Conservation (phyloP, 1,140 invertebrate species). For the Megalonaias nervosa region DNA sequence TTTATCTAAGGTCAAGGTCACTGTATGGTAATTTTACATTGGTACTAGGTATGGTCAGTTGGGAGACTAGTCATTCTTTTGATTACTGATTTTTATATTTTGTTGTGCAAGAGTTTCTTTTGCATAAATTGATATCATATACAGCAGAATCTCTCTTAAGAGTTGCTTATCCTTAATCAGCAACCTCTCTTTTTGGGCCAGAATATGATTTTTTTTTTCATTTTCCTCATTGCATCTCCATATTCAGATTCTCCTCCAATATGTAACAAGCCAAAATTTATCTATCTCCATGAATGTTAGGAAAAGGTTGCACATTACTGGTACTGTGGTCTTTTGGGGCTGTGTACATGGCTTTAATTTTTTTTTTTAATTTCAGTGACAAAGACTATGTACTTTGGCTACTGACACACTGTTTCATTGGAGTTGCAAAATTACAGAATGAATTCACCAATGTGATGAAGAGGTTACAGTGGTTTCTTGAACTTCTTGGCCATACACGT, state of each 20-base stretch:
- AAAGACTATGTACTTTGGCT: constrained; percentile 21
- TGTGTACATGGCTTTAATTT: background rate
- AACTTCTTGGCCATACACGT: constrained; percentile 58
- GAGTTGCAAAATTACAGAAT: constrained; percentile 20
- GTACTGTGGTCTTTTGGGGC: background rate
- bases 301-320: background rate
- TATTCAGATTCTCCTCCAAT: background rate
- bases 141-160: background rate
- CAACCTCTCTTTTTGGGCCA: background rate
- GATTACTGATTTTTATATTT: background rate
- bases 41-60: constrained; percentile 5
- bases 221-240: background rate
- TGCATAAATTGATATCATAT: background rate
- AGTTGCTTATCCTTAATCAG: background rate
- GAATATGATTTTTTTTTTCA: background rate
- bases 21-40: too few relatives aligned
- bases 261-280: too few relatives aligned
- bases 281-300: background rate
- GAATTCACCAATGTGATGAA: constrained; percentile 39
- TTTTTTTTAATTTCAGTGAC: constrained; percentile 41
- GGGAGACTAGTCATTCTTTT: background rate
- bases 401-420: constrained; percentile 50
- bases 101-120: background rate
- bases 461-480: constrained; percentile 57
- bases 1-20: too few relatives aligned